Base-by-base conservation (phyloP, 2,797 vertebrate species). In the Peromyscus aztecus region DNA sequence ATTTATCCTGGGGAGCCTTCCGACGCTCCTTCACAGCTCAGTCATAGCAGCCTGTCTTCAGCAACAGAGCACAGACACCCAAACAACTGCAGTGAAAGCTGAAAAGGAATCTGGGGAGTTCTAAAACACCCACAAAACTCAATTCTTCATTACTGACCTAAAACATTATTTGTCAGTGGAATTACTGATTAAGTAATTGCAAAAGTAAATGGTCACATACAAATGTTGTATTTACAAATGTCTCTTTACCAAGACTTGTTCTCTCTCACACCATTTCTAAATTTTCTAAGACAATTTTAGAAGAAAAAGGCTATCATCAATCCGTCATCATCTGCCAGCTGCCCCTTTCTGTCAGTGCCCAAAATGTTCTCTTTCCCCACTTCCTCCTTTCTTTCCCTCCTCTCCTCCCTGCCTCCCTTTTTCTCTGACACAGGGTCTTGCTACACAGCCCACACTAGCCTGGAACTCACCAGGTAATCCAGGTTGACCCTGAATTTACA, bases 251-350 rank as follows among this genome's bases (percentile, higher is more conserved):
- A 83, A 92, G 14, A 31, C 29, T 65, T 65, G 13, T 46, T 86
- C 46, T 89, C 13, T 40, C 16, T n/a, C 31, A 80, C 6, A 16
- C 23, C 19, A 77, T 37, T 95, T 76, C 40, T 40, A 46, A 92
- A 92, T 87, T 93, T 89, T 61, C 57, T 55, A 71, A 75, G 92
- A 40, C 91, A 9, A 89, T 63, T 93, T 80, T 9, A 85, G 90
- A 94, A 87, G 11, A 71, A 73, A 67, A 52, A 31, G 31, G 23
- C n/a, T 31, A 65, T 27, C 94, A 55, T 24, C 24, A 76, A 27
- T 29, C 13, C 13, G 4, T 75, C 73, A 46, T 29, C 59, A 94
- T 24, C 49, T 71, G 23, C 34, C 43, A 67, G 34, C 19, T 46
- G 14, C 76, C 23, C 76, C 46, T 86, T 77, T 49, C 40, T 21